These are phyloP conservation scores for Drosophila austrosaltans DNA, from an alignment of 2,888 invertebrate species.

Conservation along the genomic window DNA sequence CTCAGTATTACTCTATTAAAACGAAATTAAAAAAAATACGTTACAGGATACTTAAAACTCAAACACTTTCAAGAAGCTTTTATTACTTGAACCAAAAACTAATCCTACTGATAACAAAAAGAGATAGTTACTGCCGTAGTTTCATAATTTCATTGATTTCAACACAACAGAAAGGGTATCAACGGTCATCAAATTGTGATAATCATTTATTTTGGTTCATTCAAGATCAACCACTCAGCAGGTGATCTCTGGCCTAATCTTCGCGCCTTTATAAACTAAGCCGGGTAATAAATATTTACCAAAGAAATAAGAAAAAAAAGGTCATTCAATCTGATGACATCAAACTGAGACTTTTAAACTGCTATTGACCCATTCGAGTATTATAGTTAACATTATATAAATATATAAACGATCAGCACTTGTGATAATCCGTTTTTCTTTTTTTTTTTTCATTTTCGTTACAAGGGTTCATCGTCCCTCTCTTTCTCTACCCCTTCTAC, in stretches of 20 bases:
- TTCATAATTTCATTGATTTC: no score
- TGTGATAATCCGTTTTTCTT: conserved; percentile 56
- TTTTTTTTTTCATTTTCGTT: conserved; percentile 37
- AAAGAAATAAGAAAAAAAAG: neutral
- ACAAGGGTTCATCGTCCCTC: conserved; percentile 55
- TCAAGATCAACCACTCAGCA: neutral
- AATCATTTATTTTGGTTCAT: no score
- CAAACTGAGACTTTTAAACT: neutral
- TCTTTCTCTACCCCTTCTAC: conserved; percentile 29
- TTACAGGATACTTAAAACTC: no score
- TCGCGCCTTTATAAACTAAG: neutral
- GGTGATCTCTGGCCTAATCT: no score
- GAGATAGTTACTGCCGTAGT: no score
- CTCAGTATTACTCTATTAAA: no score
- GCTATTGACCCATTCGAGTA: conserved; percentile 6
- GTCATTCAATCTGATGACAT: conserved; percentile 9
- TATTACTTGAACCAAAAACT: no score
- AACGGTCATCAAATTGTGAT: no score
- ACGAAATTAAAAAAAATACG: no score
- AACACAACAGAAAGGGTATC: no score
- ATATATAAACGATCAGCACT: conserved; percentile 44
- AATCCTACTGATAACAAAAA: no score
- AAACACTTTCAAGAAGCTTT: no score
- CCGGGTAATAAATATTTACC: neutral
- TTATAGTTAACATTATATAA: neutral